Evolutionary conservation across 2,113 vertebrate species (phyloP), one percentile per base, ranked within the genome.

Genomic region (Nycticorax nycticorax): DNA sequence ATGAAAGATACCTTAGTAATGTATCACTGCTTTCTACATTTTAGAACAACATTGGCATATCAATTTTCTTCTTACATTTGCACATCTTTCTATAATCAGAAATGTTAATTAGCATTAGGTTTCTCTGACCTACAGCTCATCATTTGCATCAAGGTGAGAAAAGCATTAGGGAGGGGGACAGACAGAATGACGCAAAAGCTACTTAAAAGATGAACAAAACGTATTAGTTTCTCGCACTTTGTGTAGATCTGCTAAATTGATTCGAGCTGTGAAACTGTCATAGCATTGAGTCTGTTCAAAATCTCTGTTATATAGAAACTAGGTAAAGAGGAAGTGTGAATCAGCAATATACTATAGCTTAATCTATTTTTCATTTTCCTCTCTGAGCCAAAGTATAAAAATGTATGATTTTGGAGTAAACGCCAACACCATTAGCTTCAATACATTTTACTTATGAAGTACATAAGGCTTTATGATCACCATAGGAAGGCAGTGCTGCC

Each of bases 71-170:
- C 76, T 71, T 67, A 57, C 10, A 17, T 85, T 92, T 93, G 50
- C 91, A 93, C 52, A 56, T 77, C 45, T n/a, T 32, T 56, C 48
- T 30, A 14, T 8, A 14, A 74, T 47, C 93, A 93, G 69, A 96
- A 89, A 97, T 90, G 45, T 91, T 97, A 96, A 97, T 96, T 97
- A 92, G 71, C 93, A 71, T 88, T 57, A 74, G 88, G 56, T 80
- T 94, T 53, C 80, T 96, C 74, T 94, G 62, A 66, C 84, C 75
- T 62, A 81, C 80, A 83, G 68, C 39, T 59, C 56, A 68, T 90
- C 32, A 55, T 74, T 78, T 81, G 45, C 45, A n/a, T 88, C 89
- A 97, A 96, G 93, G 95, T 92, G 94, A 96, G 91, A 96, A 96
- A 94, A 82, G 63, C 63, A 91, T 64, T 86, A 78, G 59, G 32